Percentiles rank a stretch among this genome's conserved stretches.
Evolutionary conservation across 2,797 vertebrate species (phyloP).

Genomic region (Ctenopoma multispine): DNA sequence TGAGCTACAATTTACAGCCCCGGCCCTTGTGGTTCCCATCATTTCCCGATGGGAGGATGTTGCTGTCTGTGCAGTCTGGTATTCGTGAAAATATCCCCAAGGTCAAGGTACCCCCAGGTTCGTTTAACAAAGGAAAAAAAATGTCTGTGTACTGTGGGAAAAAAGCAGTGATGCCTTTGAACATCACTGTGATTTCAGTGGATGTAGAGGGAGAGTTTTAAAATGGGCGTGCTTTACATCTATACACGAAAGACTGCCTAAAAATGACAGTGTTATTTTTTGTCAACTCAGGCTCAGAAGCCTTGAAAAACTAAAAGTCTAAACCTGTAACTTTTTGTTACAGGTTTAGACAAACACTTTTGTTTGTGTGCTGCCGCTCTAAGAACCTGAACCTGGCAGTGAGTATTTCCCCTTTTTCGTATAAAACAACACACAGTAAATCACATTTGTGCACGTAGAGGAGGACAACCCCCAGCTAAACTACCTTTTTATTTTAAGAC

Average conservation of each 20-base stretch:
- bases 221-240: background rate
- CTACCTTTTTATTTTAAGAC: constrained; percentile 1
- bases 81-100: constrained; percentile 31
- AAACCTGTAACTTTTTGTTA: background rate
- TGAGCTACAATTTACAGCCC: background rate
- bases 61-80: constrained; percentile 8
- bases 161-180: background rate
- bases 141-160: background rate
- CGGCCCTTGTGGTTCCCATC: background rate
- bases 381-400: background rate
- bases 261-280: background rate
- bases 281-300: background rate
- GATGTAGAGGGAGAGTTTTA: background rate
- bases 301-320: background rate
- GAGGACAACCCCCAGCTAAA: background rate
- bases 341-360: too few species aligned
- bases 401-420: background rate
- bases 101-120: constrained; percentile 30
- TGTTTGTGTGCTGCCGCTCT: background rate
- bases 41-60: constrained; percentile 13
- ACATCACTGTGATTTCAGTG: constrained; percentile 7
- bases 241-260: constrained; percentile 2
- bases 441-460: background rate
- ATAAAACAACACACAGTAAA: background rate
- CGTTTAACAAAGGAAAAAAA: constrained; percentile 35